A percentile compares a stretch with the other conserved stretches of the same genome.
These are phyloP conservation scores for Cryptoprocta ferox DNA, from an alignment of 2,797 vertebrate species.

Conservation along the genomic window DNA sequence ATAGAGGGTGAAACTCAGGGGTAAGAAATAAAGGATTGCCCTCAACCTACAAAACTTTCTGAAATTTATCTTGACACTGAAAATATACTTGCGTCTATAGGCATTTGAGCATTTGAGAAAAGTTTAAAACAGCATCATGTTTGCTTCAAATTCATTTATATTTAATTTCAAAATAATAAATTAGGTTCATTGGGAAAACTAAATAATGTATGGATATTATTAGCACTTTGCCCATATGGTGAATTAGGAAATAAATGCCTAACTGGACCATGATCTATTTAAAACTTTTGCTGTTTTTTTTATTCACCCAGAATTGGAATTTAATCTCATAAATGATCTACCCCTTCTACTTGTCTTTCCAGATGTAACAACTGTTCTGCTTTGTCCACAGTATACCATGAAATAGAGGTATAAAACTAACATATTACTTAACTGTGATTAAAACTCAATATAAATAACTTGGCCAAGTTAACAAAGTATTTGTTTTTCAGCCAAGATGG, in stretches of 20 bases:
- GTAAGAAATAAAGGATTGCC: neutral
- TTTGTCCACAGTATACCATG: neutral
- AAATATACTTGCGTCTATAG: neutral
- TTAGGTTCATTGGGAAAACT: neutral
- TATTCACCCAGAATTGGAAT: neutral
- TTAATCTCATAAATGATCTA: neutral
- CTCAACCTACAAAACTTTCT: neutral
- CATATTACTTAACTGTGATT: neutral
- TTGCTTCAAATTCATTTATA: neutral
- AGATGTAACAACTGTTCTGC: neutral
- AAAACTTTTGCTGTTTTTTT: neutral
- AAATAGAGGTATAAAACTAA: neutral
- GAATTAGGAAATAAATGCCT: neutral
- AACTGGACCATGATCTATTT: neutral
- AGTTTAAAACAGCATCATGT: neutral
- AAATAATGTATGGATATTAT: neutral
- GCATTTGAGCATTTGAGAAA: neutral
- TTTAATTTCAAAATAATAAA: conserved; percentile 18
- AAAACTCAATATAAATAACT: neutral
- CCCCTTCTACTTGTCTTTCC: neutral
- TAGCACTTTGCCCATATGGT: neutral
- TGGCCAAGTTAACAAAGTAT: neutral
- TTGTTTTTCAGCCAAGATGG: neutral
- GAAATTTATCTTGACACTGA: neutral
- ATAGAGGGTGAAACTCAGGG: neutral